Conservation (phyloP, 2,113 vertebrate species). For the Arenaria interpres region DNA sequence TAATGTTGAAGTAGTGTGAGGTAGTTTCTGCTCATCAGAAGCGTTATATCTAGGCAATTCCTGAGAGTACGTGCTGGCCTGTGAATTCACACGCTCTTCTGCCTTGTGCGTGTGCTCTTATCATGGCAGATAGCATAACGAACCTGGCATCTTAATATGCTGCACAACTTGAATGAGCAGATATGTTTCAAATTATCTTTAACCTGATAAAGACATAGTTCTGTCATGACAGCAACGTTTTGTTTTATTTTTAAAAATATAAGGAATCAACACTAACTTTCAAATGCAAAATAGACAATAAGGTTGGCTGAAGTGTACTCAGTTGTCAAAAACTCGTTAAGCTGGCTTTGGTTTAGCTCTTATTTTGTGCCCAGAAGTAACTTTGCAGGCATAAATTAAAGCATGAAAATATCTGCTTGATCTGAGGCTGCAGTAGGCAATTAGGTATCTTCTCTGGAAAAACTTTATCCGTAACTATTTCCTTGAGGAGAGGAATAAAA, state of each 20-base stretch:
- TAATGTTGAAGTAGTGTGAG: not conserved
- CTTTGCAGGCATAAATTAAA: conserved; percentile 1
- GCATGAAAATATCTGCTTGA: conserved; percentile 3
- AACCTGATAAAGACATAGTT: not conserved
- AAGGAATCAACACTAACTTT: not conserved
- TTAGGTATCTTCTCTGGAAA: not conserved
- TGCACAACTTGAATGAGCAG: not conserved
- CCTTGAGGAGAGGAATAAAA: not conserved
- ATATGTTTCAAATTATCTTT: not conserved
- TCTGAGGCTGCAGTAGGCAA: not conserved
- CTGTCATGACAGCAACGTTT: not conserved
- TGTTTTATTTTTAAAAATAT: not conserved
- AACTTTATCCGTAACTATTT: not conserved
- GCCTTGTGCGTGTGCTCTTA: not conserved
- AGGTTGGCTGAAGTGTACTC: not conserved
- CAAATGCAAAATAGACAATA: not conserved
- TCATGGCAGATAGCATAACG: not conserved
- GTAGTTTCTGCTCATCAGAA: not conserved
- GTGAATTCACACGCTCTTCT: not conserved
- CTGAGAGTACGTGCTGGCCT: not conserved
- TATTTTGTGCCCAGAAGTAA: conserved; percentile 14
- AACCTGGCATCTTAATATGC: not conserved
- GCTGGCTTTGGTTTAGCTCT: not conserved
- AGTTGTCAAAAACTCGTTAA: not conserved
- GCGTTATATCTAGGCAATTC: not conserved